Conservation (phyloP, 64 coral and sea anemone species). For the Hydrozoanthus tunicans region DNA sequence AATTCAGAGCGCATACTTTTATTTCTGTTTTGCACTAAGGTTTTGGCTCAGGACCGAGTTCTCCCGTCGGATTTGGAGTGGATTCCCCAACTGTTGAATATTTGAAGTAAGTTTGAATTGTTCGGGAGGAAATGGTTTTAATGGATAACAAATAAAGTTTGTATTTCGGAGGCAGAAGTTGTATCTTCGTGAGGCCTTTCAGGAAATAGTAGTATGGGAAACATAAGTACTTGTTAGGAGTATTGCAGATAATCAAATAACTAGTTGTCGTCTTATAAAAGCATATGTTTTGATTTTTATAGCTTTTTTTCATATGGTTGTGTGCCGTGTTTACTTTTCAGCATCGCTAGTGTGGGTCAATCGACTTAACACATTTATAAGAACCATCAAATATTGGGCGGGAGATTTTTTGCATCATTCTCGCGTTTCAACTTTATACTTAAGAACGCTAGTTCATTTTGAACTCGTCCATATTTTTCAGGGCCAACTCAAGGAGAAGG, state of each 20-base stretch:
- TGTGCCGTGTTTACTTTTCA: background rate
- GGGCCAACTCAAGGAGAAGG: conserved; percentile 36
- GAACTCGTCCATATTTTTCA: background rate
- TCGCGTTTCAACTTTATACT: background rate
- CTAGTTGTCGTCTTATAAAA: background rate
- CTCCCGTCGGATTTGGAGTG: conserved; percentile 55
- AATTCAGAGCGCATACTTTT: background rate
- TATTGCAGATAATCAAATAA: background rate
- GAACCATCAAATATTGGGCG: background rate
- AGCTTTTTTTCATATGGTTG: background rate
- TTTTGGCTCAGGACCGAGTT: conserved; percentile 79
- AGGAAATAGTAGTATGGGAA: background rate
- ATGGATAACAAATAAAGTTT: background rate
- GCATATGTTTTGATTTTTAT: background rate
- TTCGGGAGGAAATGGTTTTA: background rate
- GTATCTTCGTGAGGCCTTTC: background rate
- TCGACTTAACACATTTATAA: no score
- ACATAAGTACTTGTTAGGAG: background rate
- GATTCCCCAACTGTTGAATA: conserved; percentile 89
- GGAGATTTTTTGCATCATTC: background rate
- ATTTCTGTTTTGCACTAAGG: background rate
- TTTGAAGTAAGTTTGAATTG: conserved; percentile 70
- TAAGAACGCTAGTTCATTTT: background rate
- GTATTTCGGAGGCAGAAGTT: conserved; percentile 2
- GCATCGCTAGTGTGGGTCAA: no score